Conservation (phyloP, 2,888 invertebrate genomes). For the Hypercompe scribonia region DNA sequence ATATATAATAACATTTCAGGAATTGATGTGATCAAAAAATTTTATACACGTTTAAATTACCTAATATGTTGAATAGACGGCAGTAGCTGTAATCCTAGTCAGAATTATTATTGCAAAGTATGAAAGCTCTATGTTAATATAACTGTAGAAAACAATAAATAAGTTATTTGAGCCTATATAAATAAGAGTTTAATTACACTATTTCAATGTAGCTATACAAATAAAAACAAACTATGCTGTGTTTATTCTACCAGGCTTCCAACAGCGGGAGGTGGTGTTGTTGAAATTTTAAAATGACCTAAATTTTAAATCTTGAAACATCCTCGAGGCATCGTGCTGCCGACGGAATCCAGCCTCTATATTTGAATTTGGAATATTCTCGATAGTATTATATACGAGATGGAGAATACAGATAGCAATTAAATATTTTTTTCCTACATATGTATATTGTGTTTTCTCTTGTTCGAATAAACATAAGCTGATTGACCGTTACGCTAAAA, state of each 20-base stretch:
- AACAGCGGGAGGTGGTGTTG: slow-evolving; percentile 5
- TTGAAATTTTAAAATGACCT: slow-evolving; percentile 23
- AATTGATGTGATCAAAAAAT: too few species aligned
- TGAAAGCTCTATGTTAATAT: background rate
- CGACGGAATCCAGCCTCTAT: slow-evolving; percentile 20
- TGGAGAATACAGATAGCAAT: slow-evolving; percentile 3
- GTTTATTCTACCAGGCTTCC: slow-evolving; percentile 11
- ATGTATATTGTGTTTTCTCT: background rate
- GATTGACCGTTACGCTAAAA: too few species aligned
- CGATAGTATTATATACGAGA: slow-evolving; percentile 45
- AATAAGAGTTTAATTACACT: background rate
- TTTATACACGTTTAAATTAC: too few species aligned
- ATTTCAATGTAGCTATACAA: background rate
- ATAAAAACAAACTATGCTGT: background rate
- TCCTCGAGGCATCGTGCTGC: slow-evolving; percentile 18
- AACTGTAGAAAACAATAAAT: background rate
- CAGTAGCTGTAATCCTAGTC: background rate
- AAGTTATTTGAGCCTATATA: background rate
- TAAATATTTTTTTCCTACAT: background rate
- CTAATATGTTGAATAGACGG: background rate
- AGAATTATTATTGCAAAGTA: background rate
- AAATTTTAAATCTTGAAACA: slow-evolving; percentile 31
- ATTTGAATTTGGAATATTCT: slow-evolving; percentile 57
- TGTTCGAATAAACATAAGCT: background rate
- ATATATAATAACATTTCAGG: too few species aligned